These are phyloP conservation scores for Diarsia rubi DNA, from an alignment of 2,888 invertebrate species.

Conservation along the genomic window DNA sequence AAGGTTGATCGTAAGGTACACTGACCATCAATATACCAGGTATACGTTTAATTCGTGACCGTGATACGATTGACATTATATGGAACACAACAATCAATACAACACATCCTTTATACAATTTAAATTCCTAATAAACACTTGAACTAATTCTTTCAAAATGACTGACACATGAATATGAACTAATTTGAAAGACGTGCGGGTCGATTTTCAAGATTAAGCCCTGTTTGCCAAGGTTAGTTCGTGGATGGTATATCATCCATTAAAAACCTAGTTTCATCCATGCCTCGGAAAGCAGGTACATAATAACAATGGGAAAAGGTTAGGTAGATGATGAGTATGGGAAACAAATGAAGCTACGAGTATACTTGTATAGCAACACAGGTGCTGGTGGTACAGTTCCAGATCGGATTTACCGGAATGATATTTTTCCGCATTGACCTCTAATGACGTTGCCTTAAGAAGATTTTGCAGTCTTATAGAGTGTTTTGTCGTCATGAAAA, in stretches of 20 bases:
- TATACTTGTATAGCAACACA: too few relatives aligned
- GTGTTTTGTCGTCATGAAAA: not conserved
- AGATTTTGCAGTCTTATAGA: slow-evolving; percentile 12
- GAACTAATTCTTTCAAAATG: not conserved
- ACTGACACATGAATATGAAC: not conserved
- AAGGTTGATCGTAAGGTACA: not conserved
- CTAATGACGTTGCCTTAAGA: not conserved
- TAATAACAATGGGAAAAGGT: too few relatives aligned
- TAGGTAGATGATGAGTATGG: too few relatives aligned
- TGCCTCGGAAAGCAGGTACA: too few relatives aligned
- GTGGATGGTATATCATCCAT: too few relatives aligned
- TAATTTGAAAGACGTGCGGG: not conserved
- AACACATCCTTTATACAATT: not conserved
- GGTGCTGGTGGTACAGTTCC: too few relatives aligned
- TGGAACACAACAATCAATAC: not conserved
- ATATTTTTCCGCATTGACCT: not conserved
- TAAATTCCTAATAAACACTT: not conserved
- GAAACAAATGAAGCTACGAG: too few relatives aligned
- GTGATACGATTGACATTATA: not conserved
- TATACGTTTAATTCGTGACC: not conserved
- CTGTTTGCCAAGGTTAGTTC: too few relatives aligned
- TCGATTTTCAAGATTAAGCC: not conserved
- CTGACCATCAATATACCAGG: not conserved
- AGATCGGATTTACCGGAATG: not conserved
- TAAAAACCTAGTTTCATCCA: too few relatives aligned